Evolutionary conservation across 1,140 invertebrate genomes (phyloP).

Genomic region (Eulimnadia texana): DNA sequence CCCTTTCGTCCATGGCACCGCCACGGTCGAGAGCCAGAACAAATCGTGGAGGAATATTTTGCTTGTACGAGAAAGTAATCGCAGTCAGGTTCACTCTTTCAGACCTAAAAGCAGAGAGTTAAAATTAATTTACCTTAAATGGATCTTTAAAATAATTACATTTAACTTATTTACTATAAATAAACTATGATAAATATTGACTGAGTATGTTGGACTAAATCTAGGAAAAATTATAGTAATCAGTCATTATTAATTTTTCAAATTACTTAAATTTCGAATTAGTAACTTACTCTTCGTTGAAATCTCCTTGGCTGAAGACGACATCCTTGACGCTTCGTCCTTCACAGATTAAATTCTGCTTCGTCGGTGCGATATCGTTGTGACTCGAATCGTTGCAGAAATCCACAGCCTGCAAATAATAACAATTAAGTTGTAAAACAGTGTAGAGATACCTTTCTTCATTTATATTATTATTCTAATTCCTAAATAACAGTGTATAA

Average conservation of each 20-base stretch:
- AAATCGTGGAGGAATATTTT: conserved; percentile 23
- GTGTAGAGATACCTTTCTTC: not conserved
- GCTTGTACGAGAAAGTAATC: conserved; percentile 17
- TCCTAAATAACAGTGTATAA: not conserved
- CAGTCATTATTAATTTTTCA: not conserved
- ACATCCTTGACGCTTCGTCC: conserved; percentile 43
- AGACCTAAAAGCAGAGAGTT: conserved; percentile 1
- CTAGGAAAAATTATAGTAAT: not conserved
- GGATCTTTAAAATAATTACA: not conserved
- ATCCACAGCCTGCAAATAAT: conserved; percentile 31
- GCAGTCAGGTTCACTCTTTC: not conserved
- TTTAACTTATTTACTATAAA: not conserved
- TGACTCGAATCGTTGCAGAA: conserved; percentile 46
- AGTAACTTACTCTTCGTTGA: conserved; percentile 24
- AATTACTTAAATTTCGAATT: not conserved
- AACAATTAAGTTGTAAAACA: conserved; percentile 5
- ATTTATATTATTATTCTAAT: not conserved
- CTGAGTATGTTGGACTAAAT: not conserved
- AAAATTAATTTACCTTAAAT: too few species aligned
- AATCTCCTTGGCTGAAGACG: conserved; percentile 42
- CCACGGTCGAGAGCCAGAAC: conserved; percentile 23
- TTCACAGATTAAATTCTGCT: conserved; percentile 48
- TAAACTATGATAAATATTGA: not conserved
- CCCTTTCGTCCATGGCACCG: conserved; percentile 25
- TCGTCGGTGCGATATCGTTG: conserved; percentile 45